Percentiles rank a stretch among this genome's conserved stretches.
phyloP scores from a whole-genome alignment of 2,797 vertebrate species.

The Melanotaenia parkinsoni region DNA sequence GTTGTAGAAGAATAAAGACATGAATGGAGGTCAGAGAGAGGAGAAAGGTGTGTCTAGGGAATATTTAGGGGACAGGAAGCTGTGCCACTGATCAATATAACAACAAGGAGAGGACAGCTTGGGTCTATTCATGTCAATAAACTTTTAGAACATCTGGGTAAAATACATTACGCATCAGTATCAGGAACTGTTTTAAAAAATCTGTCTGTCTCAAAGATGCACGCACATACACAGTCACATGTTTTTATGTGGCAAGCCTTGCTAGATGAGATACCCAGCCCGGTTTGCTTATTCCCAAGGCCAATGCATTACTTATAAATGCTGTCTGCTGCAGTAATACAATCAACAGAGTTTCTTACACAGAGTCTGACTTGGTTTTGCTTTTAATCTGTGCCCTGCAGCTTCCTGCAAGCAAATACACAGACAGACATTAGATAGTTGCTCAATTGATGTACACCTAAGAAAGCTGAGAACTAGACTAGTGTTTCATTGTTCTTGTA shows the following conservation, averaged over 20 bases:
- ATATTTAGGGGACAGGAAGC: slow-evolving; percentile 38
- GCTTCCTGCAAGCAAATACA: slow-evolving; percentile 52
- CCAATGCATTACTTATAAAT: slow-evolving; percentile 55
- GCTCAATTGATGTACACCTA: slow-evolving; percentile 20
- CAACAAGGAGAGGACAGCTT: slow-evolving; percentile 44
- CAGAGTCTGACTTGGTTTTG: slow-evolving; percentile 35
- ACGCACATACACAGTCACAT: slow-evolving; percentile 16
- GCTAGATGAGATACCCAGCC: slow-evolving; percentile 17
- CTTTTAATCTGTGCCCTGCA: slow-evolving; percentile 50
- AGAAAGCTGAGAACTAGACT: slow-evolving; percentile 33
- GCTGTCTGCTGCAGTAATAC: slow-evolving; percentile 44
- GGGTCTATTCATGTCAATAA: slow-evolving; percentile 37
- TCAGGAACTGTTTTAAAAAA: slow-evolving; percentile 18
- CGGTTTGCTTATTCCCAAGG: slow-evolving; percentile 41
- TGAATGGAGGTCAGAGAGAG: slow-evolving; percentile 55
- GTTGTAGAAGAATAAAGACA: slow-evolving; percentile 24
- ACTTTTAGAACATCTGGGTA: slow-evolving; percentile 36
- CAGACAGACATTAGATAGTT: slow-evolving; percentile 42
- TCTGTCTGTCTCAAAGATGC: slow-evolving; percentile 22
- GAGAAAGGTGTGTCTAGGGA: slow-evolving; percentile 42
- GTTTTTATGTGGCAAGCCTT: slow-evolving; percentile 24
- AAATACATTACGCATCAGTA: slow-evolving; percentile 31
- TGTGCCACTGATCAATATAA: slow-evolving; percentile 58
- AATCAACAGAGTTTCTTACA: slow-evolving; percentile 47
- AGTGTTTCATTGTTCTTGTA: slow-evolving; percentile 33